Conservation (phyloP, 1,140 invertebrate genomes). For the Eulimnadia texana region DNA sequence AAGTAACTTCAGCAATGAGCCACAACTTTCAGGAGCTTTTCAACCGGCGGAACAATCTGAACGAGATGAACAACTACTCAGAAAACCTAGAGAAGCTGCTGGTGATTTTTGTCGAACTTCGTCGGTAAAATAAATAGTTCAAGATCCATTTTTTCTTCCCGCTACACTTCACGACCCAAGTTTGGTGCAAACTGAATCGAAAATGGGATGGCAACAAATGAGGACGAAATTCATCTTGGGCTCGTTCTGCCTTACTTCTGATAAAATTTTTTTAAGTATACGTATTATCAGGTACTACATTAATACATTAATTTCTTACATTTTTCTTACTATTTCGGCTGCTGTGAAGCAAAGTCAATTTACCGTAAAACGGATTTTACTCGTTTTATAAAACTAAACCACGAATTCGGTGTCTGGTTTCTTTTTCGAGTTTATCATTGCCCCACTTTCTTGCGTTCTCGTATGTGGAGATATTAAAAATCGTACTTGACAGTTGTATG, state of each 20-base stretch:
- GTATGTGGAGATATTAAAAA: too few relatives aligned
- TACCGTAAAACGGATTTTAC: too few relatives aligned
- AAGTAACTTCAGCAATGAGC: conserved; percentile 40
- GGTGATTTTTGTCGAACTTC: conserved; percentile 36
- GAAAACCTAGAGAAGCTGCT: conserved; percentile 33
- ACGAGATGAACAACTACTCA: conserved; percentile 39
- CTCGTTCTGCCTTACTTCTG: not conserved
- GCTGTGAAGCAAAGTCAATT: not conserved
- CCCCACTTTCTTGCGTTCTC: too few relatives aligned
- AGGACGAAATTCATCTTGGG: conserved; percentile 29
- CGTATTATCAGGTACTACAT: not conserved
- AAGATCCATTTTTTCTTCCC: not conserved
- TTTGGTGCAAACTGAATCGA: conserved; percentile 26
- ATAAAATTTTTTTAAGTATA: not conserved
- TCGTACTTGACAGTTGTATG: too few relatives aligned
- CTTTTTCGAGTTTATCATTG: too few relatives aligned
- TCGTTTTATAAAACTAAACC: too few relatives aligned
- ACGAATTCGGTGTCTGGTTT: too few relatives aligned
- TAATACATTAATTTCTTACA: not conserved
- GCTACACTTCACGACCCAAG: not conserved
- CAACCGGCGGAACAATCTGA: conserved; percentile 38
- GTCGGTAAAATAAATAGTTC: too few relatives aligned
- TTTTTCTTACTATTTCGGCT: not conserved
- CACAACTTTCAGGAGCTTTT: conserved; percentile 39
- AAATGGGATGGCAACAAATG: conserved; percentile 37